Percentiles rank a stretch among this genome's conserved stretches.
Evolutionary conservation across 2,113 vertebrate species (phyloP).

Genomic region (Paradisaea rubra): DNA sequence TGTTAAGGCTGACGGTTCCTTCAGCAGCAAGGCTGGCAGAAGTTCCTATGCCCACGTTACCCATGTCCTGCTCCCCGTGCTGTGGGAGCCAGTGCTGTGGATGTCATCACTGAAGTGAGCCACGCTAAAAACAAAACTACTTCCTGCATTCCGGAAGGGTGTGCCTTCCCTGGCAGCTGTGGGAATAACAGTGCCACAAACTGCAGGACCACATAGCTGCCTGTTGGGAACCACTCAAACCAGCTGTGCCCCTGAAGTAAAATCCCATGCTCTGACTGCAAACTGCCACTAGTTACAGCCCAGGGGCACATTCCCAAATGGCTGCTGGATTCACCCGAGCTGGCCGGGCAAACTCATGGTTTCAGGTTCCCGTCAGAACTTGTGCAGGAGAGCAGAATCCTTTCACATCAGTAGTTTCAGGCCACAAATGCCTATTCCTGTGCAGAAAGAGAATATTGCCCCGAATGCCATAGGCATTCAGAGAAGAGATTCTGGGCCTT

Average conservation of each 20-base stretch:
- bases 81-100: fast-evolving
- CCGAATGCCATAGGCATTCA: not conserved
- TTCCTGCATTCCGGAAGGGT: not conserved
- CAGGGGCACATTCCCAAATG: not conserved
- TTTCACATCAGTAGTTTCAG: not conserved
- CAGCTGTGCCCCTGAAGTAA: not conserved
- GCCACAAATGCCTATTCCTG: not conserved
- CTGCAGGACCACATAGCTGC: fast-evolving
- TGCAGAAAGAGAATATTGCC: not conserved
- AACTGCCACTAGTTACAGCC: not conserved
- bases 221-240: not conserved
- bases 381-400: not conserved
- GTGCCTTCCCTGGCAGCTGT: not conserved
- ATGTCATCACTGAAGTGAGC: fast-evolving
- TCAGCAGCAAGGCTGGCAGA: not conserved
- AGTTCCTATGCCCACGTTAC: not conserved
- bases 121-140: not conserved
- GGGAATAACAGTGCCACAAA: not conserved
- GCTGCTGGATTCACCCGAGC: not conserved
- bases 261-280: not conserved
- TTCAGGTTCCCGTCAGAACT: not conserved
- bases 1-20: not conserved
- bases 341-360: fast-evolving
- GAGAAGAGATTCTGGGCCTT: not conserved
- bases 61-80: fast-evolving